These are phyloP conservation scores for Electrona antarctica DNA, from an alignment of 2,113 vertebrate genomes.

Conservation along the genomic window DNA sequence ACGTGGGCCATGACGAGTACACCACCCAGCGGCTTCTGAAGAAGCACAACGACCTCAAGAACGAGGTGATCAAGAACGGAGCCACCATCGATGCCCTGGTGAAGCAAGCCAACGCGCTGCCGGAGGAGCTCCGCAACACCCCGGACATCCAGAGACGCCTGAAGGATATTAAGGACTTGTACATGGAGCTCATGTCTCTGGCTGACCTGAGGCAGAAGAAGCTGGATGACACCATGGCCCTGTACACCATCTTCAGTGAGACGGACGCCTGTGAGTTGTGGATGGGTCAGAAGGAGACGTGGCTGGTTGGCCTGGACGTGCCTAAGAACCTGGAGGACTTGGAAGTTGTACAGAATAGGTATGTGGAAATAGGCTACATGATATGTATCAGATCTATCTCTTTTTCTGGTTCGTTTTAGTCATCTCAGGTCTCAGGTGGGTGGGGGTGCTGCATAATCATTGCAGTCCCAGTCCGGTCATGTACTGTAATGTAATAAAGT, in stretches of 20 bases:
- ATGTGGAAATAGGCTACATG: background rate
- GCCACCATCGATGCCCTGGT: conserved; percentile 83
- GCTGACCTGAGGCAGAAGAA: conserved; percentile 84
- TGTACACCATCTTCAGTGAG: conserved; percentile 95
- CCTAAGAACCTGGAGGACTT: conserved; percentile 92
- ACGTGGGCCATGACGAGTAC: conserved; percentile 90
- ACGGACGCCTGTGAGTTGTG: conserved; percentile 93
- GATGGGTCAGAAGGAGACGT: conserved; percentile 96
- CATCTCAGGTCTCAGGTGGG: no score
- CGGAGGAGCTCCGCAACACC: conserved; percentile 84
- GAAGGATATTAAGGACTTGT: conserved; percentile 82
- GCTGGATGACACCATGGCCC: conserved; percentile 87
- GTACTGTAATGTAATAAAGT: background rate
- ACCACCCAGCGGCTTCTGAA: conserved; percentile 86
- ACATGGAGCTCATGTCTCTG: conserved; percentile 84
- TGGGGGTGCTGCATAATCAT: no score
- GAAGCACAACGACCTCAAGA: conserved; percentile 85
- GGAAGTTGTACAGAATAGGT: conserved; percentile 95
- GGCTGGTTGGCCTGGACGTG: conserved; percentile 87
- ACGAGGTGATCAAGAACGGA: conserved; percentile 82
- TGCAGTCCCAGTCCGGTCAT: no score
- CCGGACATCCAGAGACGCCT: conserved; percentile 87
- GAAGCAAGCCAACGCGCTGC: conserved; percentile 84
- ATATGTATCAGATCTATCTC: no score
- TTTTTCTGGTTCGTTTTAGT: no score